These are phyloP conservation scores for Dicycla oo DNA, from an alignment of 2,888 invertebrate species.

Conservation along the genomic window DNA sequence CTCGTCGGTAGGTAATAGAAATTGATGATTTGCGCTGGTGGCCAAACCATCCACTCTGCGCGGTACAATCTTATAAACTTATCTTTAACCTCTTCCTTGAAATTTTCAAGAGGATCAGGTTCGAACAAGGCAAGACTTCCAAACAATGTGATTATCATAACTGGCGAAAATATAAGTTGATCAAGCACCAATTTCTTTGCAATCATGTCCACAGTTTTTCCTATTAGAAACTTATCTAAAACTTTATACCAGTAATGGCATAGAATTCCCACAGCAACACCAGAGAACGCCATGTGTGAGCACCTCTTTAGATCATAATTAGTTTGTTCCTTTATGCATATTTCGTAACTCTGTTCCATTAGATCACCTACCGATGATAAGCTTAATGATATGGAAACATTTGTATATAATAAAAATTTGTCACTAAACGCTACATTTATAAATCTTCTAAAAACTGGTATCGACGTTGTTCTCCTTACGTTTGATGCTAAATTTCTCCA, in stretches of 20 bases:
- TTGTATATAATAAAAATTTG: constrained; percentile 94
- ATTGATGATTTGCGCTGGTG: constrained; percentile 97
- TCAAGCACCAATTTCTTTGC: constrained; percentile 95
- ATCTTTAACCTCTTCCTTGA: constrained; percentile 92
- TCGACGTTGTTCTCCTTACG: constrained; percentile 68
- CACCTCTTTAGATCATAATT: constrained; percentile 92
- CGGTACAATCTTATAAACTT: constrained; percentile 95
- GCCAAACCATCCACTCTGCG: constrained; percentile 98
- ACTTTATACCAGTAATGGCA: constrained; percentile 97
- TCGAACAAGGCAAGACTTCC: constrained; percentile 94
- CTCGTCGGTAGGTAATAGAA: constrained; percentile 96
- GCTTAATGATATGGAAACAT: constrained; percentile 94
- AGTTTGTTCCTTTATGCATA: constrained; percentile 90
- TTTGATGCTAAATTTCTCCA: constrained; percentile 80
- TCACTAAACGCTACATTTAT: constrained; percentile 90
- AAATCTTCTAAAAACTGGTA: constrained; percentile 71
- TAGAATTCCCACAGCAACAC: constrained; percentile 94
- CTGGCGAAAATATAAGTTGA: constrained; percentile 96
- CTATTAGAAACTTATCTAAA: constrained; percentile 94
- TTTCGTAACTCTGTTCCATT: constrained; percentile 96
- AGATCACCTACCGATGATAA: constrained; percentile 95
- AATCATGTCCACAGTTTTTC: constrained; percentile 92
- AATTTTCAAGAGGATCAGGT: constrained; percentile 90
- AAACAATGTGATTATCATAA: constrained; percentile 95
- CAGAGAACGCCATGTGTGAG: constrained; percentile 94